Evolutionary conservation across 2,888 invertebrate genomes (phyloP), one percentile per base, ranked within the genome.

Genomic region (Drosophila merina): DNA sequence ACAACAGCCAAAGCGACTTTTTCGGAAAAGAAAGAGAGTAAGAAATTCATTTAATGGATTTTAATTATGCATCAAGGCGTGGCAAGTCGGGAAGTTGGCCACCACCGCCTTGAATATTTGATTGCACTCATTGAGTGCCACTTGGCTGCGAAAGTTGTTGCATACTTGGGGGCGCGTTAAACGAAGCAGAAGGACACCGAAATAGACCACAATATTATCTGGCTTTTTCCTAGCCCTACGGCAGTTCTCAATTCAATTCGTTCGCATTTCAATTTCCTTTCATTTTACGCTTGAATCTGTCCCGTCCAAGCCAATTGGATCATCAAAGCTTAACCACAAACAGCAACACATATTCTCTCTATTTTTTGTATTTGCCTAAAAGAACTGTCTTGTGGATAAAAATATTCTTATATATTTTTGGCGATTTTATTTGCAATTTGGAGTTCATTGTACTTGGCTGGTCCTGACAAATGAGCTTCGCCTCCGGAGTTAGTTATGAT

Each of bases 241-340:
- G 56, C 60, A n/a, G 33, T 56, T n/a, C 42, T 74, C 83, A 80
- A 88, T 88, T 86, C 78, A 88, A 86, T 88, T 85, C 80, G 66
- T 78, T 75, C 80, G 79, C 80, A 79, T 86, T 80, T 79, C 84
- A 88, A 85, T 85, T 85, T 85, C 88, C 85, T 86, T 83, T 86
- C 84, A 88, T 85, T 85, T 88, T 76, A 77, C 86, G 88, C 86
- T 86, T 38, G 67, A 64, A 52, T 64, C 64, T 47, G 45, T 52
- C 66, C 20, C 60, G 40, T 54, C 51, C 63, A 38, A 26, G 60
- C 38, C 62, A 77, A 80, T 81, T 68, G 69, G 60, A 74, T 84
- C 72, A 84, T 86, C 87, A 86, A 84, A 86, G 80, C 77, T 69
- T 64, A 74, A 72, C 80, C 86, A 66, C 86, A 77, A 42, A 47